phyloP scores from a whole-genome alignment of 1,140 invertebrate genomes.

The Epicauta chinensis region DNA sequence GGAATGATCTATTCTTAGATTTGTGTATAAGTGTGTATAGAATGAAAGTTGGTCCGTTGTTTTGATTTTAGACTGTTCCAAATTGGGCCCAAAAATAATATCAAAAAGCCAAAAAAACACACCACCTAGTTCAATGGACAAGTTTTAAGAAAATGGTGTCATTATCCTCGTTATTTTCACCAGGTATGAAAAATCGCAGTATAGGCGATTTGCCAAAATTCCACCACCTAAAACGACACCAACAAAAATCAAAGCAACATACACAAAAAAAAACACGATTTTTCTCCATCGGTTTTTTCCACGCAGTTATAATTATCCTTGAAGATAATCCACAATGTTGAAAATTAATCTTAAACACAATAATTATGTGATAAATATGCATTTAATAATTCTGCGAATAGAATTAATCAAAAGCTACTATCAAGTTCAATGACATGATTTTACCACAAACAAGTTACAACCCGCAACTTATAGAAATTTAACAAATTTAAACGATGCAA shows the following conservation, averaged over 20 bases:
- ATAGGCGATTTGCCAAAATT: no score
- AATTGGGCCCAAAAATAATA: slow-evolving; percentile 16
- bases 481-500: not conserved
- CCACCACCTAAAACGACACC: no score
- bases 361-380: no score
- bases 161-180: slow-evolving; percentile 16
- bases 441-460: slow-evolving; percentile 2
- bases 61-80: slow-evolving; percentile 13
- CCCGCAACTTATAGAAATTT: slow-evolving; percentile 7
- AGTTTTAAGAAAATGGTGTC: slow-evolving; percentile 16
- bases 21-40: not conserved
- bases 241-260: no score
- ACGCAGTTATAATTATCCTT: no score
- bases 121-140: slow-evolving; percentile 12
- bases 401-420: slow-evolving; percentile 8
- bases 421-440: slow-evolving; percentile 13
- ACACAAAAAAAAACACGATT: no score
- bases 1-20: slow-evolving; percentile 7
- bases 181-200: not conserved
- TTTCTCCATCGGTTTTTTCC: no score
- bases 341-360: no score
- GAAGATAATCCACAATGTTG: no score
- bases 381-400: no score
- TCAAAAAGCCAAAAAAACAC: not conserved
- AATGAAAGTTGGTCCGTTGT: slow-evolving; percentile 7